Base-by-base conservation (phyloP, 1,140 invertebrate species). In the Heliconius eleuchia region DNA sequence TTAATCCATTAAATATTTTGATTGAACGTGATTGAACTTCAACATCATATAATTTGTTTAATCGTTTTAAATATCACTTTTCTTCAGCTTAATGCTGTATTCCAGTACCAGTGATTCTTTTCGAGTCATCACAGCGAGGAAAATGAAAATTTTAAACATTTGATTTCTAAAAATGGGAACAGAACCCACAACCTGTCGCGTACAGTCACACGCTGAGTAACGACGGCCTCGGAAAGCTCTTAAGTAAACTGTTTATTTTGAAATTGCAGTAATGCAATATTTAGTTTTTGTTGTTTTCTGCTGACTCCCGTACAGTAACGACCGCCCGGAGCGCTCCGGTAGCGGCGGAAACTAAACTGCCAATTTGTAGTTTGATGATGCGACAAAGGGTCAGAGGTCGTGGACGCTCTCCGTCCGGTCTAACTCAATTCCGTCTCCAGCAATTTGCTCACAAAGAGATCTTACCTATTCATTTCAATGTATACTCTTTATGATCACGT, bases 351-450 rank as follows among this genome's bases (percentile, higher is more conserved):
- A 80, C 80, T 81, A 86, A 85, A 89, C 87, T 88, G 83, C 85
- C 88, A 91, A 90, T 91, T 91, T 91, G 84, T 85, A 90, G 83
- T 83, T 85, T 88, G 89, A 89, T 87, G 90, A 88, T 79, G 83
- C 87, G 84, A 87, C 83, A 83, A 83, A 85, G 83, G 83, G 82
- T 83, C 83, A 78, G 77, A 71, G 76, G 72, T 77, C 60, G 52
- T 78, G 75, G 77, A 77, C 74, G 77, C 80, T 81, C 75, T 72
- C 77, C 72, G 73, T 76, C 77, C 72, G 79, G 73, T 73, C 74
- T 80, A 80, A 84, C 81, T 84, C 83, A 76, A 84, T 84, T 82
- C 77, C 79, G 74, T 78, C 81, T 83, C 81, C 76, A 82, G 79
- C 80, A 81, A 84, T 83, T 84, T 83, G 79, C 72, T 78, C 79